Conservation (phyloP, 2,797 vertebrate species). For the Numenius phaeopus region DNA sequence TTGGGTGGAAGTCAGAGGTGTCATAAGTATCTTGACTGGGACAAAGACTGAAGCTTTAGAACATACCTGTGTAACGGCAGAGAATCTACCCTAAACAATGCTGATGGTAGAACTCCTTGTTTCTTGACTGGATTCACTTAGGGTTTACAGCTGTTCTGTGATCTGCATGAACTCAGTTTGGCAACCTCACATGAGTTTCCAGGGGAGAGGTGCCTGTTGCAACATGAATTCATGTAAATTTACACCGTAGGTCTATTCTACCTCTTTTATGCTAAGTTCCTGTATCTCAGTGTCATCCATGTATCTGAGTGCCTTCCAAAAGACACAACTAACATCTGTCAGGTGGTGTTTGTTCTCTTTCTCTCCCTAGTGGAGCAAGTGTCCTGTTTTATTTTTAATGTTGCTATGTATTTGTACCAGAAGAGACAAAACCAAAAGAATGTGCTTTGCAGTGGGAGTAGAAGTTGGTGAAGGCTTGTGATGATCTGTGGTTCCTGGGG, state of each 20-base stretch:
- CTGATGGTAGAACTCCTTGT: not conserved
- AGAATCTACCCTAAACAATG: not conserved
- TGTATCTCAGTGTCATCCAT: not conserved
- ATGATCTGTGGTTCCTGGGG: not conserved
- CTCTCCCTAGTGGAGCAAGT: constrained; percentile 1
- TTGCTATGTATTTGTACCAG: constrained; percentile 2
- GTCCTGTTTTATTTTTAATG: not conserved
- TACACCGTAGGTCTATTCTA: not conserved
- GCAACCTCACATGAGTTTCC: not conserved
- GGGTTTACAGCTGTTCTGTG: not conserved
- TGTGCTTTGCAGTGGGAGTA: not conserved
- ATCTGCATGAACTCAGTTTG: not conserved
- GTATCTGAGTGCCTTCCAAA: not conserved
- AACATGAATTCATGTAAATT: not conserved
- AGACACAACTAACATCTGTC: constrained; percentile 46
- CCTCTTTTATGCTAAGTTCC: not conserved
- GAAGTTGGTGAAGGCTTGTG: not conserved
- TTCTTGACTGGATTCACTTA: not conserved
- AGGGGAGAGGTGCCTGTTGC: not conserved
- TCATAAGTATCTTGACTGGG: not conserved
- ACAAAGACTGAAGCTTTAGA: not conserved
- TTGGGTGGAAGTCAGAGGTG: not conserved
- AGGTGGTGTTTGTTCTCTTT: constrained; percentile 38
- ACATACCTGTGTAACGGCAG: not conserved
- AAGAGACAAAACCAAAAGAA: constrained; percentile 39